These are phyloP conservation scores for Pantherophis guttatus DNA, from an alignment of 2,113 vertebrate genomes.

Conservation along the genomic window DNA sequence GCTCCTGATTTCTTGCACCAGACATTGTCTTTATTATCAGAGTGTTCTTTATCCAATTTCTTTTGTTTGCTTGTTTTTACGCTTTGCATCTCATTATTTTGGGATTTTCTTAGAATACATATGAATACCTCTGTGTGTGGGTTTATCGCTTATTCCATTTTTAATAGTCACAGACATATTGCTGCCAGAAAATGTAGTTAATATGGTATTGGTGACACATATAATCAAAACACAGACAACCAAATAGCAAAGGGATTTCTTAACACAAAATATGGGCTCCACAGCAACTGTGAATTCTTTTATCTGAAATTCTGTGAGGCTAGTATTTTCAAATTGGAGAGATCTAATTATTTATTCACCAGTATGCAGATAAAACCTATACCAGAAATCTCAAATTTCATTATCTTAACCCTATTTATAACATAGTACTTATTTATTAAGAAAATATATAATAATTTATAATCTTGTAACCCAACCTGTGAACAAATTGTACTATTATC, in stretches of 20 bases:
- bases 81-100: not conserved
- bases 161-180: not conserved
- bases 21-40: not conserved
- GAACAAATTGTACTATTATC: not conserved
- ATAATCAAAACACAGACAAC: conserved; percentile 35
- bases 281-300: conserved; percentile 44
- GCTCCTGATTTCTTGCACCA: not conserved
- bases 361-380: conserved; percentile 29
- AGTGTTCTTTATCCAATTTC: not conserved
- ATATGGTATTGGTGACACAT: not conserved
- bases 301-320: conserved; percentile 44
- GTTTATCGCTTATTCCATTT: not conserved
- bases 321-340: conserved; percentile 29
- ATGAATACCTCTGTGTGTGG: not conserved
- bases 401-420: conserved; percentile 8
- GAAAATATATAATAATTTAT: not conserved
- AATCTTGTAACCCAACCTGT: not conserved
- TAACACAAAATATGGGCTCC: conserved; percentile 40
- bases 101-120: not conserved
- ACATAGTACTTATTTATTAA: too few species aligned
- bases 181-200: not conserved
- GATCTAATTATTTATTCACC: conserved; percentile 35
- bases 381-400: conserved; percentile 31
- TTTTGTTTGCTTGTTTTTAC: not conserved
- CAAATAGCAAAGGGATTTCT: conserved; percentile 22